Base-by-base conservation (phyloP, 1,140 invertebrate genomes). In the Pogonognathellus flavescens region DNA sequence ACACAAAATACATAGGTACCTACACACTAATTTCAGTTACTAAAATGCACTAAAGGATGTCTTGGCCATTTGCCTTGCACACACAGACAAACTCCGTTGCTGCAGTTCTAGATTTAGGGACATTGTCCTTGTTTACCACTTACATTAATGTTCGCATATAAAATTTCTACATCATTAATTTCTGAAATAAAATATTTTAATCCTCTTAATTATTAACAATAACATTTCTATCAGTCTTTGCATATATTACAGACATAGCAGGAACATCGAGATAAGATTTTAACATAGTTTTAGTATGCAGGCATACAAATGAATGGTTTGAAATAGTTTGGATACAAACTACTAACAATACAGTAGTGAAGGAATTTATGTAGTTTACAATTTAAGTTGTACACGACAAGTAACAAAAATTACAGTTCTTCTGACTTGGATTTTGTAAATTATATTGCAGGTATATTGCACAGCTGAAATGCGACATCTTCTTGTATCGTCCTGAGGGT, bases 111-210 rank as follows among this genome's bases (percentile, higher is more conserved):
- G 22, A 66, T 66, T 66, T 66, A 66, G 20, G 22, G 25, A 14
- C 14, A 4, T 31, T 14, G 62, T 66, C 62, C 62, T 66, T 66
- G 62, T 66, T 11, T 66, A 41, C 31, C 6, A 41, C 31, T 66
- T 66, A 1, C 18, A 18, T 25, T 6, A 66, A 66, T 66, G 22
- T 66, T 66, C 62, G 25, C 62, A 66, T 66, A 25, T 25, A 25
- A 66, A 66, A 66, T 13, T 10, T 25, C 62, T 25, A 66, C 25
- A 66, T 66, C 62, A 25, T 66, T 20, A 66, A 66, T 66, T 66
- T 66, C 20, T 13, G 31, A 41, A 3, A 41, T 41, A 41, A 41
- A n/a, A 41, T 41, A 41, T 41, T 41, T 41, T 41, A 41, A 41
- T 41, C 31, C 31, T 41, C 31, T 41, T 41, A 41, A 41, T 6